Percentiles rank a stretch among this genome's conserved stretches.
Conservation (phyloP, 2,888 invertebrate genomes). For the Merodon equestris region DNA sequence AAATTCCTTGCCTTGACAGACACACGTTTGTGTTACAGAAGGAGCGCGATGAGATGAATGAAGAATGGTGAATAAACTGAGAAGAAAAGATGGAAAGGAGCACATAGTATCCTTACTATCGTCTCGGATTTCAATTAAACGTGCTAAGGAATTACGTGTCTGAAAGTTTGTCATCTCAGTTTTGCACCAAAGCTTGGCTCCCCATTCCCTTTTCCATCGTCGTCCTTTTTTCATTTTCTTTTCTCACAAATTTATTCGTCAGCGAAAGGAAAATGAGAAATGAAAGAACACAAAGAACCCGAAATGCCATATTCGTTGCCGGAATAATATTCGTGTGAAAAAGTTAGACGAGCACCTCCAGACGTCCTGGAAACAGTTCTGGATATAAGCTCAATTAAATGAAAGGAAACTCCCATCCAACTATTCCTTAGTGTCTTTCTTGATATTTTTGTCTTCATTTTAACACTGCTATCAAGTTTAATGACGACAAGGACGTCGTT, state of each 20-base stretch:
- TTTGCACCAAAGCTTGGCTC: conserved; percentile 17
- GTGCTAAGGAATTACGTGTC: conserved; percentile 59
- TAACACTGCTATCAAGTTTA: no score
- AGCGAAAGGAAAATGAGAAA: background rate
- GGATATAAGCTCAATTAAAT: conserved; percentile 58
- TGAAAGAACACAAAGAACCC: conserved; percentile 45
- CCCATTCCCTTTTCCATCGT: no score
- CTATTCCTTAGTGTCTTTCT: no score
- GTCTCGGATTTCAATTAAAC: conserved; percentile 66
- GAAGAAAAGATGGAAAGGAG: no score
- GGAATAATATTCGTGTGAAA: conserved; percentile 54
- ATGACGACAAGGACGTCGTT: no score
- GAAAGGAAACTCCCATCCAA: conserved; percentile 24
- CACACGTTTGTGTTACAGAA: no score
- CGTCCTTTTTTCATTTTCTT: conserved; percentile 3
- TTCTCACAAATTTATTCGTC: conserved; percentile 34
- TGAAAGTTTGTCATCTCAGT: conserved; percentile 62
- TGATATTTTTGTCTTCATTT: no score
- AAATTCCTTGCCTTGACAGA: no score
- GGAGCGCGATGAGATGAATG: no score
- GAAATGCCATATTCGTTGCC: conserved; percentile 54
- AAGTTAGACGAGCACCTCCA: conserved; percentile 36
- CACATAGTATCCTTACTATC: conserved; percentile 25
- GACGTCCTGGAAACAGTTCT: conserved; percentile 20
- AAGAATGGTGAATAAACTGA: background rate